A percentile compares a stretch with the other conserved stretches of the same genome.
Evolutionary conservation across 2,797 vertebrate species (phyloP).

Genomic region (Crypturellus tataupa): DNA sequence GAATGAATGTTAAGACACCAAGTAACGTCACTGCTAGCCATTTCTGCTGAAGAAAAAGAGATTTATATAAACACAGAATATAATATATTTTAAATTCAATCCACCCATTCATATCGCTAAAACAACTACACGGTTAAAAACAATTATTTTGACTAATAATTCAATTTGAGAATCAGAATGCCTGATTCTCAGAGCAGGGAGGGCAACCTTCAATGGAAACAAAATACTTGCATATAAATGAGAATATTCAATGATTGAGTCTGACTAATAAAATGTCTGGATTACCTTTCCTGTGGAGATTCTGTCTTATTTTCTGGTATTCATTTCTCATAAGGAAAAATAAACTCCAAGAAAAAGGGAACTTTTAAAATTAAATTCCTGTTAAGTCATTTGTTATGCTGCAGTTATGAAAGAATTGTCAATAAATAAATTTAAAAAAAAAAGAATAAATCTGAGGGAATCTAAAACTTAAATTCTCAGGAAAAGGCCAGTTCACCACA

Average conservation of each 20-base stretch:
- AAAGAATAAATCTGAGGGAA: background rate
- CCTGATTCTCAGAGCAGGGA: background rate
- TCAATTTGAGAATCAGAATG: background rate
- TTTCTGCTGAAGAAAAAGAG: background rate
- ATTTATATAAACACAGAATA: background rate
- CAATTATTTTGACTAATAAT: background rate
- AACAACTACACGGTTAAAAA: accelerated
- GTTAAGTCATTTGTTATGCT: background rate
- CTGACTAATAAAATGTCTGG: background rate
- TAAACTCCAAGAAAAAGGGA: background rate
- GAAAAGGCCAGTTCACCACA: background rate
- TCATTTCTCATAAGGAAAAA: background rate
- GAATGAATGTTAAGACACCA: background rate
- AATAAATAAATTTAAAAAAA: background rate
- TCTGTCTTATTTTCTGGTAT: background rate
- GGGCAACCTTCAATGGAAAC: background rate
- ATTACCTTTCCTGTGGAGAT: background rate
- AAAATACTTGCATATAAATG: background rate
- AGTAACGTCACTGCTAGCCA: background rate
- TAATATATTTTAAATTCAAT: background rate
- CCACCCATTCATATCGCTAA: background rate
- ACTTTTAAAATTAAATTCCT: background rate
- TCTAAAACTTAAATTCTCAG: background rate
- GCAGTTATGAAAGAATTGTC: background rate
- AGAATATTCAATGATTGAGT: background rate